These are phyloP conservation scores for Hecatera dysodea DNA, from an alignment of 2,888 invertebrate species.

Conservation along the genomic window DNA sequence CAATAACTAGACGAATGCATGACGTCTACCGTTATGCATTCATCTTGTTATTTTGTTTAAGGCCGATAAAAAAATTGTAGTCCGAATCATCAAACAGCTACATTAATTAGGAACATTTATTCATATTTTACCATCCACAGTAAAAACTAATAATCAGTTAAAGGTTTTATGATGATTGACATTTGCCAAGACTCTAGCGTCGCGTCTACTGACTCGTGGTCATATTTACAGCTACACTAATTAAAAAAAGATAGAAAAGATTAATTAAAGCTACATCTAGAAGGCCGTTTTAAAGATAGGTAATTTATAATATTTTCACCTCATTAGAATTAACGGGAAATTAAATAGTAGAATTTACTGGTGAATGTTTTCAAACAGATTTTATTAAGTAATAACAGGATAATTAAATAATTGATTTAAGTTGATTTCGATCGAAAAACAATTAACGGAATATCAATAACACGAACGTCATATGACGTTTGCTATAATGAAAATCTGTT, in stretches of 20 bases:
- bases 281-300: neutral
- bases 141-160: neutral
- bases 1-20: neutral
- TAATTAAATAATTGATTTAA: neutral
- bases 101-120: neutral
- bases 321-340: neutral
- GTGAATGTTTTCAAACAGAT: neutral
- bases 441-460: neutral
- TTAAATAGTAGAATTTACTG: neutral
- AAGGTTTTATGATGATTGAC: neutral
- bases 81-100: neutral
- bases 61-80: too few species aligned
- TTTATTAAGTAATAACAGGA: neutral
- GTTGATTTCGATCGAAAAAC: neutral
- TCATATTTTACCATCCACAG: too few species aligned
- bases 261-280: neutral
- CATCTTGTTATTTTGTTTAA: too few species aligned
- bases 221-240: neutral
- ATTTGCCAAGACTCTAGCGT: neutral
- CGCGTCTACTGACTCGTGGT: neutral
- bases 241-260: neutral
- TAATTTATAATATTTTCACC: conserved; percentile 8
- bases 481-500: neutral
- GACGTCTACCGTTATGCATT: too few species aligned
- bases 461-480: neutral